Conservation (phyloP, 2,113 vertebrate genomes). For the Geococcyx californianus region DNA sequence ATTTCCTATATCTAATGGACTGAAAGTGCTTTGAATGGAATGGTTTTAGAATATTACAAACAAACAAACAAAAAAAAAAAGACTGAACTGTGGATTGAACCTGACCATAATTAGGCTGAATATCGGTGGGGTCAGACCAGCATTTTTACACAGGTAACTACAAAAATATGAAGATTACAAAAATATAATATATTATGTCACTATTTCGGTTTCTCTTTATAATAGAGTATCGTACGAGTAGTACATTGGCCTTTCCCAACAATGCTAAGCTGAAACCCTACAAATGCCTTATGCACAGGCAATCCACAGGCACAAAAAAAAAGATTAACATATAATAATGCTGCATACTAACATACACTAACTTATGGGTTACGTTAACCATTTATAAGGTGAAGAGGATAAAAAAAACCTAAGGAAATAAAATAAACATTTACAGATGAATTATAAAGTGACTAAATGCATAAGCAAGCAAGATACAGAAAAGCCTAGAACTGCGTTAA, state of each 20-base stretch:
- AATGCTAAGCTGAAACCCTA: slow-evolving; percentile 59
- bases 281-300: slow-evolving; percentile 68
- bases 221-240: slow-evolving; percentile 61
- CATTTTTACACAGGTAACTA: slow-evolving; percentile 80
- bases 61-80: background rate
- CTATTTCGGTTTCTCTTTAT: slow-evolving; percentile 69
- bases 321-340: slow-evolving; percentile 75
- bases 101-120: slow-evolving; percentile 66
- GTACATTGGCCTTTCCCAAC: slow-evolving; percentile 62
- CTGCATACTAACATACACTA: slow-evolving; percentile 75
- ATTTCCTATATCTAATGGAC: slow-evolving; percentile 78
- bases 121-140: slow-evolving; percentile 75
- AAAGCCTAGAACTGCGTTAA: slow-evolving; percentile 78
- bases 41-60: slow-evolving; percentile 80
- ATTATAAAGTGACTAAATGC: slow-evolving; percentile 94
- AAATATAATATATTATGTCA: slow-evolving; percentile 81
- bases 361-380: slow-evolving; percentile 75
- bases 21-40: slow-evolving; percentile 97
- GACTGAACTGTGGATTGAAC: slow-evolving; percentile 79
- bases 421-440: slow-evolving; percentile 74
- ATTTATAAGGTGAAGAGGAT: slow-evolving; percentile 81
- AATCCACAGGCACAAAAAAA: slow-evolving; percentile 74
- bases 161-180: slow-evolving; percentile 81
- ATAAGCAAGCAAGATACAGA: slow-evolving; percentile 82
- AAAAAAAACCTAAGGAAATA: slow-evolving; percentile 72